Evolutionary conservation across 2,888 invertebrate species (phyloP), one percentile per base, ranked within the genome.

Genomic region (Sepiola atlantica): DNA sequence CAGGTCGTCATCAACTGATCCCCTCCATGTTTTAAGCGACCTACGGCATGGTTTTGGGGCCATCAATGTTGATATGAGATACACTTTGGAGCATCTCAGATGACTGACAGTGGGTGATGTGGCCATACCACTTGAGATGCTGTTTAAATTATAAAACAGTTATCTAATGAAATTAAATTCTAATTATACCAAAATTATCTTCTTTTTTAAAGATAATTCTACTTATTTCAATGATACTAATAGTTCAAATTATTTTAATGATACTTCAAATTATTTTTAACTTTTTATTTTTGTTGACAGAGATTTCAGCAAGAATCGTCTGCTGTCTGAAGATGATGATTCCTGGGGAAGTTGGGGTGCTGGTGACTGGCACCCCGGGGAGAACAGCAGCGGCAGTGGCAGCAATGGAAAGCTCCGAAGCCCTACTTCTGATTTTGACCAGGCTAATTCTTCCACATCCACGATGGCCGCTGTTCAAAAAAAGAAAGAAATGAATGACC

Each of bases 261-360:
- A 16, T 55, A 35, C 4, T 45, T 45, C 8, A 45, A 55, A 24
- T 94, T 8, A 24, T 90, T 94, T 45, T 91, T 55, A 2, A 55
- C n/a, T 91, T 55, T 24, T 92, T 45, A 55, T 28, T 94, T n/a
- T 28, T 91, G 93, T 45, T 95, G 95, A n/a, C 95, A 96, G 96
- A 94, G 96, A 96, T 94, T 95, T 95, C 57, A 96, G 96, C 91
- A 95, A 96, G 93, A 95, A 96, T 94, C 95, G 96, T 18, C 95
- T 97, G 61, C 94, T 97, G 90, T 94, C 94, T 45, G 96, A 95
- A 54, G 96, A 96, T 61, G 96, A 97, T 92, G 96, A 97, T 61
- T 95, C 95, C 28, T 96, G 96, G 95, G 96, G 96, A 57, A 96
- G 96, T 21, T 95, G 95, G 94, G 96, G 96, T 95, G 96, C 95